phyloP scores from a whole-genome alignment of 1,140 invertebrate species.

The Drosophila kurseongensis region DNA sequence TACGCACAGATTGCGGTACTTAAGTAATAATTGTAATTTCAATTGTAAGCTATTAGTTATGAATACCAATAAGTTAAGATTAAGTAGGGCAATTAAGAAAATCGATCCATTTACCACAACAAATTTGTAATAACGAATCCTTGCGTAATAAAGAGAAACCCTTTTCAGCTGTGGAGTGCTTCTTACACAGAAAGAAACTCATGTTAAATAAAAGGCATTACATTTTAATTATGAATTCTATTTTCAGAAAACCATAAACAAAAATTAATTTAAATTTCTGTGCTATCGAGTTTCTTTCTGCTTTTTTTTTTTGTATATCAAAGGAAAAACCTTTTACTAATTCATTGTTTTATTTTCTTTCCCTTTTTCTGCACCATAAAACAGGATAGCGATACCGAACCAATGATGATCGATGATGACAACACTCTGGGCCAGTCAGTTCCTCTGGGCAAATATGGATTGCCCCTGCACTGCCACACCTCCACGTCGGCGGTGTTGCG shows the following conservation, averaged over 20 bases:
- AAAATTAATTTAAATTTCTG: too few species aligned
- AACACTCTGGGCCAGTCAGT: slow-evolving; percentile 42
- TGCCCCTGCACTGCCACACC: slow-evolving; percentile 65
- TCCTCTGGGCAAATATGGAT: slow-evolving; percentile 22
- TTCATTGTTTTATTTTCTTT: slow-evolving; percentile 3
- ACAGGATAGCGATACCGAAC: slow-evolving; percentile 26
- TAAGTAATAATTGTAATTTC: slow-evolving; percentile 28
- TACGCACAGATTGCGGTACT: slow-evolving; percentile 32
- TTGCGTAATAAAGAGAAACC: background rate
- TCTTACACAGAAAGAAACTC: slow-evolving; percentile 7
- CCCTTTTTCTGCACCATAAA: slow-evolving; percentile 9
- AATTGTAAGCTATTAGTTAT: slow-evolving; percentile 27
- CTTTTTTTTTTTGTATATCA: background rate
- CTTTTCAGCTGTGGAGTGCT: slow-evolving; percentile 3
- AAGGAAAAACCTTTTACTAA: slow-evolving; percentile 23
- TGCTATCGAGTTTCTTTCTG: background rate
- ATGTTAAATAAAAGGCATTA: background rate
- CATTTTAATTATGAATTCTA: too few species aligned
- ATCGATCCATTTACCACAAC: slow-evolving; percentile 50
- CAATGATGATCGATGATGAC: slow-evolving; percentile 71
- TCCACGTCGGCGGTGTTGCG: slow-evolving; percentile 60
- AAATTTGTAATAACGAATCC: slow-evolving; percentile 13
- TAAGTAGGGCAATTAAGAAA: slow-evolving; percentile 19
- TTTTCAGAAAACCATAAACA: too few species aligned
- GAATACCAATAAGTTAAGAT: slow-evolving; percentile 29